Conservation (phyloP, 2,797 vertebrate species). For the Semaprochilodus insignis region DNA sequence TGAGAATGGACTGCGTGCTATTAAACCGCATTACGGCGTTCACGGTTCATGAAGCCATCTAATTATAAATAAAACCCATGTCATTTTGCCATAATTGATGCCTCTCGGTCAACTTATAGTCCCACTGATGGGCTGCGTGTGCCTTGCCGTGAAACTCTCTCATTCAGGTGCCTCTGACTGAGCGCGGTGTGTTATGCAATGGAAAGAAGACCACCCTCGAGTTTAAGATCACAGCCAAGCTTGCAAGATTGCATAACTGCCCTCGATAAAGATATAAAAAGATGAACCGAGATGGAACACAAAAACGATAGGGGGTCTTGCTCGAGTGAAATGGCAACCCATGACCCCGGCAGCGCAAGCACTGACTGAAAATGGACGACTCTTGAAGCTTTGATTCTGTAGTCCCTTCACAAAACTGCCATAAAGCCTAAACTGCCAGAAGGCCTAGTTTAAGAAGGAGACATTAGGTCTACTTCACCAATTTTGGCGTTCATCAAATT, state of each 20-base stretch:
- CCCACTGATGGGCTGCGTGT: constrained; percentile 3
- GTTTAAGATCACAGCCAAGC: constrained; percentile 9
- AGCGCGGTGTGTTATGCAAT: constrained; percentile 16
- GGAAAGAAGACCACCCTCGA: background rate
- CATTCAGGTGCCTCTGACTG: background rate
- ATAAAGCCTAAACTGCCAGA: no score
- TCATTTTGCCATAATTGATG: constrained; percentile 49
- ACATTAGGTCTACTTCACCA: no score
- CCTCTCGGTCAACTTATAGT: constrained; percentile 14
- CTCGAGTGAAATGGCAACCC: background rate
- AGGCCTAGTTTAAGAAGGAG: no score
- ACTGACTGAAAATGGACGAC: no score
- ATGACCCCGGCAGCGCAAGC: no score
- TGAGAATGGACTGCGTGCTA: constrained; percentile 31
- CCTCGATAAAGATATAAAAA: constrained; percentile 35
- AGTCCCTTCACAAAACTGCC: no score
- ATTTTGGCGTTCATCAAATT: no score
- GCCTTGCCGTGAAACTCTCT: constrained; percentile 1
- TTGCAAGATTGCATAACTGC: constrained; percentile 33
- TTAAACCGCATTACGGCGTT: constrained; percentile 49
- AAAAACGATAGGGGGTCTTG: background rate
- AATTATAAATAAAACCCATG: constrained; percentile 56
- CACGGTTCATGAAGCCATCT: constrained; percentile 38
- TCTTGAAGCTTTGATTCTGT: no score
- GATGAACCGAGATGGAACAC: background rate